These are phyloP conservation scores for Syngnathus acus DNA, from an alignment of 2,797 vertebrate genomes.

Conservation along the genomic window DNA sequence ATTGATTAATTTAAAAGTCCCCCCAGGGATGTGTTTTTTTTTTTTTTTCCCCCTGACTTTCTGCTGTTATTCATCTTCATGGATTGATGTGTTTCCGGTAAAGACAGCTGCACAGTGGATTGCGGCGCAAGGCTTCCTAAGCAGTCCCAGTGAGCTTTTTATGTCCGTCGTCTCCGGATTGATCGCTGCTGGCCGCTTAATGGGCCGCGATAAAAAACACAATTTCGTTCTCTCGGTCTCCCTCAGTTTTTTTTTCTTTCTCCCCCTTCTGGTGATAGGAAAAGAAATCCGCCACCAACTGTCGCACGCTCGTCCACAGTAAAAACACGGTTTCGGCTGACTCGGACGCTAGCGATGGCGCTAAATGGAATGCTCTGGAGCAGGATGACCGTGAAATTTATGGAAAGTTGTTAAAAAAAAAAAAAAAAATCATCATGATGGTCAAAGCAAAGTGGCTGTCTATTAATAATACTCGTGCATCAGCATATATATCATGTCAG, in stretches of 20 bases:
- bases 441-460: no score
- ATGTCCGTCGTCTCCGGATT: conserved; percentile 2
- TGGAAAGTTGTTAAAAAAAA: no score
- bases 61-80: not conserved
- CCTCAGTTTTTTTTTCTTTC: not conserved
- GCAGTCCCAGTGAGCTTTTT: conserved; percentile 2
- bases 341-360: not conserved
- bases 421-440: no score
- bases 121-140: not conserved
- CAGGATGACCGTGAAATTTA: not conserved
- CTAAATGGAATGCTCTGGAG: not conserved
- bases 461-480: no score
- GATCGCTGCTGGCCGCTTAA: conserved; percentile 9
- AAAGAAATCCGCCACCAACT: not conserved
- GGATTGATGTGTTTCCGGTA: conserved; percentile 9
- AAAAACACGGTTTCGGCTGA: conserved; percentile 1
- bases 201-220: conserved; percentile 10
- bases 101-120: conserved; percentile 3
- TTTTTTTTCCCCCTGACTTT: not conserved
- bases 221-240: not conserved
- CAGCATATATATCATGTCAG: no score
- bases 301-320: not conserved
- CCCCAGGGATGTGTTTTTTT: not conserved
- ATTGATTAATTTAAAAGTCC: not conserved
- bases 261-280: not conserved